A percentile compares a stretch with the other conserved stretches of the same genome.
These are phyloP conservation scores for Brachionus calyciflorus DNA, from an alignment of 1,140 invertebrate species.

Conservation along the genomic window DNA sequence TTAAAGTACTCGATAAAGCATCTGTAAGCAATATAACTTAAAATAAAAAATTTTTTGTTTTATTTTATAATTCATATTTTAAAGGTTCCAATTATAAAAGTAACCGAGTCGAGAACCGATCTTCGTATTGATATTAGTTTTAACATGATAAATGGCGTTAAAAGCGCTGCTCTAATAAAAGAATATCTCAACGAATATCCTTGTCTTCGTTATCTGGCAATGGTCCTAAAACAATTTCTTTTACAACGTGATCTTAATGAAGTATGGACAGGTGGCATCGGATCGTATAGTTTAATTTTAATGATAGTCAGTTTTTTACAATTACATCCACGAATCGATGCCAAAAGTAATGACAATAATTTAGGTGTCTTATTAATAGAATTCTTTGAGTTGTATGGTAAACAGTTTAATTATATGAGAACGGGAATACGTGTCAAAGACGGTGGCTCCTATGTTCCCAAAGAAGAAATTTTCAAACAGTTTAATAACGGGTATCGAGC, in stretches of 20 bases:
- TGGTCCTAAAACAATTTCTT: slow-evolving; percentile 95
- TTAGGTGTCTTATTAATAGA: slow-evolving; percentile 89
- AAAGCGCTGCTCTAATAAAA: slow-evolving; percentile 90
- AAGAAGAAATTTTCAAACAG: slow-evolving; percentile 84
- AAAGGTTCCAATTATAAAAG: slow-evolving; percentile 85
- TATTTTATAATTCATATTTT: not conserved
- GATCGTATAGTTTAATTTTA: slow-evolving; percentile 94
- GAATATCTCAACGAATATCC: slow-evolving; percentile 69
- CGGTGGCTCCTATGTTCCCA: slow-evolving; percentile 86
- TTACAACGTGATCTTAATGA: slow-evolving; percentile 94
- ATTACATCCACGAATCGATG: slow-evolving; percentile 71
- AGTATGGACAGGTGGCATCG: slow-evolving; percentile 97
- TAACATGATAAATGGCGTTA: slow-evolving; percentile 91
- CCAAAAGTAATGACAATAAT: slow-evolving; percentile 66
- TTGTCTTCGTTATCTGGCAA: slow-evolving; percentile 82
- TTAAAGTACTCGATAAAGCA: slow-evolving; percentile 44
- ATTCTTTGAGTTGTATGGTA: slow-evolving; percentile 94
- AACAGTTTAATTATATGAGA: slow-evolving; percentile 89
- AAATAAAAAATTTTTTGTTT: not conserved
- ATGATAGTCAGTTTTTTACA: slow-evolving; percentile 97
- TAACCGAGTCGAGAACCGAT: slow-evolving; percentile 88
- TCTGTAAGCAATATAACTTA: slow-evolving; percentile 53
- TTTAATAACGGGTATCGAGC: slow-evolving; percentile 89
- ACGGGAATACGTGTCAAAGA: slow-evolving; percentile 83
- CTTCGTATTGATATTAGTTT: slow-evolving; percentile 95